phyloP scores from a whole-genome alignment of 2,888 invertebrate genomes.

The Heliconius ismenius region DNA sequence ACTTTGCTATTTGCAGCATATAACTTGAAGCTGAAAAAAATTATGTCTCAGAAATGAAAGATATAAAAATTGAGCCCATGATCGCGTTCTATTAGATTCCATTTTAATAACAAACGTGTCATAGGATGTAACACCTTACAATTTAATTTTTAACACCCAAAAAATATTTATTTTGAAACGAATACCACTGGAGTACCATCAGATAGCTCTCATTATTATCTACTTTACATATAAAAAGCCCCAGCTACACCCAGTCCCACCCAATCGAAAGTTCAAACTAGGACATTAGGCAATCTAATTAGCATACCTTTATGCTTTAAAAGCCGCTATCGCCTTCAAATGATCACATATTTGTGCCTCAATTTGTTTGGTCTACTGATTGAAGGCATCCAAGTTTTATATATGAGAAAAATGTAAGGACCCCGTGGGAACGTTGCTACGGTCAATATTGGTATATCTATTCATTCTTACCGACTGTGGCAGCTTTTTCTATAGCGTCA shows the following conservation, averaged over 20 bases:
- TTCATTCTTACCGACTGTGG: conserved; percentile 67
- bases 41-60: too few species aligned
- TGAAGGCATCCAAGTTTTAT: conserved; percentile 66
- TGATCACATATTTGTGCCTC: conserved; percentile 75
- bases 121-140: neutral
- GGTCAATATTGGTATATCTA: conserved; percentile 72
- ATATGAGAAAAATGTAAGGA: conserved; percentile 75
- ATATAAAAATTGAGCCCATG: too few species aligned
- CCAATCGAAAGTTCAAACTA: conserved; percentile 52
- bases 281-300: conserved; percentile 72
- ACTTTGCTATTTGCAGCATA: too few species aligned
- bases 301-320: conserved; percentile 75
- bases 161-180: neutral
- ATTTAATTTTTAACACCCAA: neutral
- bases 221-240: conserved; percentile 8
- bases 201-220: conserved; percentile 2
- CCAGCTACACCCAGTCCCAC: neutral
- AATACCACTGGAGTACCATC: neutral
- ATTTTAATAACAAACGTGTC: neutral
- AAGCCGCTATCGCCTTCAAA: conserved; percentile 75
- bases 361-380: conserved; percentile 71
- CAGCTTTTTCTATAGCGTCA: conserved; percentile 65
- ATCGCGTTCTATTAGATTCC: too few species aligned
- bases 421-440: conserved; percentile 74
- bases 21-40: too few species aligned